Evolutionary conservation across 2,888 invertebrate genomes (phyloP), one percentile per base, ranked within the genome.

Genomic region (Tenthredo distinguenda): DNA sequence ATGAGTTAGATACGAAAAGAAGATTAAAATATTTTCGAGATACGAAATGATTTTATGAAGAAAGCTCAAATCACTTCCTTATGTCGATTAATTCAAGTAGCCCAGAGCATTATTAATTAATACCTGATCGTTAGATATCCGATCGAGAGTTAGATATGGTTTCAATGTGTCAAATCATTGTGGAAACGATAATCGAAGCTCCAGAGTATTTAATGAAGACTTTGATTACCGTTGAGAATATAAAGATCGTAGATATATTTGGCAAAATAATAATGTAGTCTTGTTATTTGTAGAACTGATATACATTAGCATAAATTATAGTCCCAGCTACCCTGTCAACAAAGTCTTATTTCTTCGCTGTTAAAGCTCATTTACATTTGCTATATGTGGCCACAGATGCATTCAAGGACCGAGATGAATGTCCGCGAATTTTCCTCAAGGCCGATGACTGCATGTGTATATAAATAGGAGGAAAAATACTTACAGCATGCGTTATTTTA

Each of bases 361-460:
- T 26, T 10, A 26, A 18, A 18, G 31, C 34, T 34, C 18, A 18
- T 68, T 68, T 68, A 18, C 5, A 15, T 68, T 4, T 34, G 18
- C 34, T 26, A 31, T 34, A 34, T 62, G 26, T 62, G 18, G 6
- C 68, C 6, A 40, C 12, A 12, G 21, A 21, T 12, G 12, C 21
- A 74, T 21, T 43, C 74, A 74, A 74, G 74, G 74, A 26, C 21
- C 40, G 40, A 47, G 26, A 74, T 74, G 43, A 74, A 74, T 31
- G 74, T 47, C 47, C 74, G 74, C 43, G 43, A 31, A 74, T 74
- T 74, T 43, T 47, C 12, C n/a, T 26, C 74, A 74, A 74, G 74
- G 21, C 34, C 18, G 68, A 34, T 34, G 31, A 34, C 34, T 15
- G 26, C 12, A 31, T 31, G 34, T 34, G 5, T 15, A 65, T 43